phyloP scores from a whole-genome alignment of 2,888 invertebrate genomes.

The Drosophila silvestris region DNA sequence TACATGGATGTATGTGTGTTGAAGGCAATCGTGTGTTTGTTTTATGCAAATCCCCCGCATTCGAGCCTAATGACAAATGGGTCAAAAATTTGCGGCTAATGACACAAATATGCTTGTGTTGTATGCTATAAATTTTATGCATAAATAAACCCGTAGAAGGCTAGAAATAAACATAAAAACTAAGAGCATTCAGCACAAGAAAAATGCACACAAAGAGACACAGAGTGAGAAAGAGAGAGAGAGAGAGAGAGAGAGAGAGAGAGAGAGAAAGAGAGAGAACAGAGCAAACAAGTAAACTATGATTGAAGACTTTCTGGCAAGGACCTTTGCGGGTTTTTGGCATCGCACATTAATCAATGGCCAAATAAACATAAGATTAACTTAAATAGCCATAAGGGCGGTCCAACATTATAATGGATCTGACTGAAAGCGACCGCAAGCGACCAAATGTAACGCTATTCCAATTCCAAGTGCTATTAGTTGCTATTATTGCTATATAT shows the following conservation, averaged over 20 bases:
- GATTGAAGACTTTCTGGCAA: constrained; percentile 69
- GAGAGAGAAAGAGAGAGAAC: neutral
- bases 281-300: constrained; percentile 51
- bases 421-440: constrained; percentile 7
- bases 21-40: constrained; percentile 57
- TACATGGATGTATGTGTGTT: constrained; percentile 15
- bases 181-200: neutral
- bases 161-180: constrained; percentile 22
- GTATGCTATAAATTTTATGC: constrained; percentile 73
- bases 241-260: neutral
- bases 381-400: constrained; percentile 65
- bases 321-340: constrained; percentile 44
- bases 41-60: constrained; percentile 77
- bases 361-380: constrained; percentile 76
- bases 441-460: neutral
- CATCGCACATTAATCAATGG: constrained; percentile 69
- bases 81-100: constrained; percentile 81
- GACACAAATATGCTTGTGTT: constrained; percentile 78
- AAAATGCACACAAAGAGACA: constrained; percentile 1
- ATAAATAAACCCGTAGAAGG: constrained; percentile 66
- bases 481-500: neutral
- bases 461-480: constrained; percentile 14
- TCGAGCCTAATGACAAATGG: constrained; percentile 77
- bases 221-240: neutral
- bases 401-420: constrained; percentile 21